phyloP scores from a whole-genome alignment of 2,888 invertebrate genomes.

The Nezara viridula region DNA sequence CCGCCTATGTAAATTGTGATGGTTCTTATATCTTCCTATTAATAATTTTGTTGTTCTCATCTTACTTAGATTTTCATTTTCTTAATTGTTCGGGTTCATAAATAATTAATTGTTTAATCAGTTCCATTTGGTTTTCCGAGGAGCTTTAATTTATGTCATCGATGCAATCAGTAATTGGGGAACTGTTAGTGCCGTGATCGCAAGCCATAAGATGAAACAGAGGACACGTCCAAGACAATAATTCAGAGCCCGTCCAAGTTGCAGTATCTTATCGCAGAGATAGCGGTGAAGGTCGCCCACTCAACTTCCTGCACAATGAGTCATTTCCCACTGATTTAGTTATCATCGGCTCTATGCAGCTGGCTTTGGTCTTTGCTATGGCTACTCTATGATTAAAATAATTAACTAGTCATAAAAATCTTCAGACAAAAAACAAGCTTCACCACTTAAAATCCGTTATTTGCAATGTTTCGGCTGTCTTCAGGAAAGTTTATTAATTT shows the following conservation, averaged over 20 bases:
- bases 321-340: neutral
- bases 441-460: no score
- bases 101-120: neutral
- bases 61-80: neutral
- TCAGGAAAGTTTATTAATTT: no score
- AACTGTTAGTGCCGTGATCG: neutral
- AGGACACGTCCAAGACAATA: neutral
- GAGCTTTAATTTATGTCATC: neutral
- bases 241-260: neutral
- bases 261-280: neutral
- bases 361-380: neutral
- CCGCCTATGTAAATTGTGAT: neutral
- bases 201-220: neutral
- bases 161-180: neutral
- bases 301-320: neutral
- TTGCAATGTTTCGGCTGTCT: no score
- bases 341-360: neutral
- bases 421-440: no score
- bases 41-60: neutral
- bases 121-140: neutral
- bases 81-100: neutral
- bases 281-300: slow-evolving; percentile 28
- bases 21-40: neutral
- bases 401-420: neutral
- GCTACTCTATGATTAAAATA: neutral